These are phyloP conservation scores for Cyrtonyx montezumae DNA, from an alignment of 2,113 vertebrate species.

Conservation along the genomic window DNA sequence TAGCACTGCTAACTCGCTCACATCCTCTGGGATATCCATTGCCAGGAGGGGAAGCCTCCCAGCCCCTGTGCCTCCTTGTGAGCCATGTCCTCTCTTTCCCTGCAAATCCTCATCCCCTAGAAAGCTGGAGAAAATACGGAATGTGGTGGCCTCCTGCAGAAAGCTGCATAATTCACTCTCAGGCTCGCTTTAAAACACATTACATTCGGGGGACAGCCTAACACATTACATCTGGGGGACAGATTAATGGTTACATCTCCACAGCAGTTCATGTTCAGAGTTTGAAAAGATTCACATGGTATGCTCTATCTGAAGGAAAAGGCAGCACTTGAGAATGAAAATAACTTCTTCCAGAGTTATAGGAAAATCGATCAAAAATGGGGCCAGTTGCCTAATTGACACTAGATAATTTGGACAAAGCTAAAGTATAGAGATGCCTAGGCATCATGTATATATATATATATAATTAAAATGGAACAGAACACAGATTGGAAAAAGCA, in stretches of 20 bases:
- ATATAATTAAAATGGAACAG: background rate
- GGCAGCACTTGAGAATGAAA: constrained; percentile 22
- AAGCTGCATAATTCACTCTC: background rate
- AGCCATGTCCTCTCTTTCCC: background rate
- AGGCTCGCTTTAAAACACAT: constrained; percentile 10
- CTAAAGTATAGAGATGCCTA: constrained; percentile 7
- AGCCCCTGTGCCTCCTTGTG: background rate
- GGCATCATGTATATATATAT: background rate
- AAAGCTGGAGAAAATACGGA: background rate
- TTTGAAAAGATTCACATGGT: background rate
- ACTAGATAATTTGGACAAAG: constrained; percentile 4
- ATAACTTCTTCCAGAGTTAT: constrained; percentile 50
- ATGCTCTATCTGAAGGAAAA: background rate
- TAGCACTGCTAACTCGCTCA: background rate
- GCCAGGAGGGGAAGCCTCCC: background rate
- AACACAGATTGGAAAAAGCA: background rate
- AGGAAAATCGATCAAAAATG: constrained; percentile 56
- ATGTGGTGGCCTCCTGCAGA: background rate
- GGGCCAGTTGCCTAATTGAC: constrained; percentile 36
- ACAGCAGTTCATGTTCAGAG: background rate
- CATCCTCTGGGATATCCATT: background rate
- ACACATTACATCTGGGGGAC: background rate
- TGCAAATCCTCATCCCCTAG: constrained; percentile 10
- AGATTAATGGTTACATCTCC: constrained; percentile 28
- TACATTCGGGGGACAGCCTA: background rate